Evolutionary conservation across 1,140 invertebrate species (phyloP), one percentile per base, ranked within the genome.

Genomic region (Tetraneura akinire): DNA sequence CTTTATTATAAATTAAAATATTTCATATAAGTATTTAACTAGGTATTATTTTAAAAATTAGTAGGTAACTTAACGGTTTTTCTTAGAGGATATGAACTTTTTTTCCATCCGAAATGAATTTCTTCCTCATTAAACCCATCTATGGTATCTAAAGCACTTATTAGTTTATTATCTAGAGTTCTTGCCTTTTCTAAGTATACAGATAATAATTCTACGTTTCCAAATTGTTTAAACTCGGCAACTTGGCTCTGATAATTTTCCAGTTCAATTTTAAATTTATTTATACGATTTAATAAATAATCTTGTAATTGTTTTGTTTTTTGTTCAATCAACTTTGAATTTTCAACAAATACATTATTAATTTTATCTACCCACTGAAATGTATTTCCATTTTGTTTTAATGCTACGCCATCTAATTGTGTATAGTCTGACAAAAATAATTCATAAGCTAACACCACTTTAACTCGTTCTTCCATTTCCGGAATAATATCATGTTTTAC

Each of bases 121-220:
- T 98, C 97, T 85, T 98, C 96, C 84, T 91, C 91, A 85, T 98
- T 98, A 82, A 98, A 96, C 80, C 91, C 88, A 83, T 96, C 93
- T 80, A 97, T 96, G 82, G 90, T 93, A 53, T 91, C 89, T 84
- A 95, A 89, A 13, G 95, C 96, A 74, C 86, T 84, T 80, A 87
- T 85, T 13, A 91, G 87, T 85, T 89, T 92, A 81, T 90, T 88
- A 84, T 96, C 91, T 0, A 98, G 85, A 53, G 89, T 87, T 14
- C 88, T 89, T 1, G 95, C 93, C 80, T 94, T 92, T 51, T 91
- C 91, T 37, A 94, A 89, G 85, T 98, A 98, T 82, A 92, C 91
- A 37, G 91, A 88, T 57, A 98, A 88, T 68, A 96, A 91, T 21
- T 92, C 90, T n/a, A 96, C 89, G 82, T 97, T 93, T 3, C 95